phyloP scores from a whole-genome alignment of 2,113 vertebrate genomes.

The Otocyon megalotis region DNA sequence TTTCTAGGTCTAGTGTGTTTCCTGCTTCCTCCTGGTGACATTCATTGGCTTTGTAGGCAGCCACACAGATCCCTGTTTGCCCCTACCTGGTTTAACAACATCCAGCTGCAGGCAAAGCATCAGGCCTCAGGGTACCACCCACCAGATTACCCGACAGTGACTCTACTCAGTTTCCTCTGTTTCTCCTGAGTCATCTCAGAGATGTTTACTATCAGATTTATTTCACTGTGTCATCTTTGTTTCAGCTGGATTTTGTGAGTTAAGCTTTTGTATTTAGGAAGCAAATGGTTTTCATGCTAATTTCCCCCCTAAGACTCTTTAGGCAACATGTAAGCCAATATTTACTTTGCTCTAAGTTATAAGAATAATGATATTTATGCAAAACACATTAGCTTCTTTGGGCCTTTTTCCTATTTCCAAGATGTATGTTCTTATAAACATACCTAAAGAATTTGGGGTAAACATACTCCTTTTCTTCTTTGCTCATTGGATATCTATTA shows the following conservation, averaged over 20 bases:
- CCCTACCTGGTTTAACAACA: neutral
- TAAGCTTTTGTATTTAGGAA: slow-evolving; percentile 50
- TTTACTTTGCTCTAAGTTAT: slow-evolving; percentile 35
- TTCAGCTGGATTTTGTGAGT: slow-evolving; percentile 32
- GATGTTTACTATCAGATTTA: neutral
- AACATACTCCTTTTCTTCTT: neutral
- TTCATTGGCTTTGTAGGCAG: neutral
- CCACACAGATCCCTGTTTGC: neutral
- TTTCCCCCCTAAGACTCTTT: slow-evolving; percentile 32
- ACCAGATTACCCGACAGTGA: no score
- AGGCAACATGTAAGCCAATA: slow-evolving; percentile 16
- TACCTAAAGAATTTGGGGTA: neutral
- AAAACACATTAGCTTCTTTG: slow-evolving; percentile 39
- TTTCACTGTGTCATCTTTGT: neutral
- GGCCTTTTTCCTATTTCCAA: slow-evolving; percentile 3
- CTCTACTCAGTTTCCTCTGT: neutral
- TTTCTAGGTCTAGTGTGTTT: neutral
- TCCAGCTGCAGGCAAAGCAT: neutral
- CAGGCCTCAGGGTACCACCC: no score
- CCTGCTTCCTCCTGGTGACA: neutral
- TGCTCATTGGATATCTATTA: neutral
- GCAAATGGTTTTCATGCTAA: slow-evolving; percentile 63
- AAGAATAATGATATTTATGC: slow-evolving; percentile 54
- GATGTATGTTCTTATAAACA: slow-evolving; percentile 28
- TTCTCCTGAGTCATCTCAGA: neutral